phyloP scores from a whole-genome alignment of 2,888 invertebrate genomes.

The Onthophagus sagittarius region DNA sequence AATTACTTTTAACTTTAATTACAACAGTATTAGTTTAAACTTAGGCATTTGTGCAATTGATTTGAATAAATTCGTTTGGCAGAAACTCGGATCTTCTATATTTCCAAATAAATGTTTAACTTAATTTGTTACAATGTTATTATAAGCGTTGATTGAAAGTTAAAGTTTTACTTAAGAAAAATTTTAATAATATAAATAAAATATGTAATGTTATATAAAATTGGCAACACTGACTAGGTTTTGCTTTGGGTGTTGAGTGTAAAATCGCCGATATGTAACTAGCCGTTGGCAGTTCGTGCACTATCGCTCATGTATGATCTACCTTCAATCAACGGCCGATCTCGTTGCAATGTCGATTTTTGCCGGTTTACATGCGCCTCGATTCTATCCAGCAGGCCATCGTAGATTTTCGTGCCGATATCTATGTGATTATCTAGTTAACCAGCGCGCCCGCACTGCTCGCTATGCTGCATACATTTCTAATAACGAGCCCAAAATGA shows the following conservation, averaged over 20 bases:
- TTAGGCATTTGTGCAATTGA: too few species aligned
- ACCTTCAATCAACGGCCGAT: conserved; percentile 33
- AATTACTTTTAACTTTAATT: too few species aligned
- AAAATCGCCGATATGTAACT: conserved; percentile 32
- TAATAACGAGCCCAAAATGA: conserved; percentile 7
- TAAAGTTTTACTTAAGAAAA: background rate
- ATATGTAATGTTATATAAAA: background rate
- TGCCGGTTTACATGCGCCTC: conserved; percentile 22
- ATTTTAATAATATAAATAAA: background rate
- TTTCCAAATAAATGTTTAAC: too few species aligned
- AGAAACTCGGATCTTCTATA: too few species aligned
- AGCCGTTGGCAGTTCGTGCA: conserved; percentile 39
- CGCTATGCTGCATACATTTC: conserved; percentile 3
- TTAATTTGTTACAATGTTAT: too few species aligned
- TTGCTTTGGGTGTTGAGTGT: background rate
- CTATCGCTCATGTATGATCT: conserved; percentile 40
- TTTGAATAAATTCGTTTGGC: too few species aligned
- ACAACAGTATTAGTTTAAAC: too few species aligned
- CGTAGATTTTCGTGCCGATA: conserved; percentile 25
- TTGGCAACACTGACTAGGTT: background rate
- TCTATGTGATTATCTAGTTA: conserved; percentile 27
- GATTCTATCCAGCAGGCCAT: conserved; percentile 23
- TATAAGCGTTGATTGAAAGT: too few species aligned
- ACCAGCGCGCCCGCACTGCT: conserved; percentile 7
- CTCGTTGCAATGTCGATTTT: conserved; percentile 23